phyloP scores from a whole-genome alignment of 2,888 invertebrate species.

The Acrocera orbiculus region DNA sequence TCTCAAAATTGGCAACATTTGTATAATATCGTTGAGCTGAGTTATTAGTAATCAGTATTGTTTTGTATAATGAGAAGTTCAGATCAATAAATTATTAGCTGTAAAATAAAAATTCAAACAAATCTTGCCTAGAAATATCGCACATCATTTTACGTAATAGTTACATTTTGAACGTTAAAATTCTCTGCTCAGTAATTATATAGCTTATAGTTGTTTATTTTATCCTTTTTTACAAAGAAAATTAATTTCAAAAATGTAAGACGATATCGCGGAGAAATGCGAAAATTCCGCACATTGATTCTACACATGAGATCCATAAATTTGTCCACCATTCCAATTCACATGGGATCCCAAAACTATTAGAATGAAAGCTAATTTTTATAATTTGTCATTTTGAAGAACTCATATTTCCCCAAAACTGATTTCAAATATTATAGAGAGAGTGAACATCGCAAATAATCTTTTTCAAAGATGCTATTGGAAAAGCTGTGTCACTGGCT shows the following conservation, averaged over 20 bases:
- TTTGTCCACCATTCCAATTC: slow-evolving; percentile 4
- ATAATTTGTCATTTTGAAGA: slow-evolving; percentile 3
- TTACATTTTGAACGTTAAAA: slow-evolving; percentile 3
- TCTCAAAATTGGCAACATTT: slow-evolving; percentile 3
- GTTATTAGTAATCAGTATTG: slow-evolving; percentile 4
- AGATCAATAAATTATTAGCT: slow-evolving; percentile 3
- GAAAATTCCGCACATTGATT: slow-evolving; percentile 5
- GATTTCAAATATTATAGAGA: too few relatives aligned
- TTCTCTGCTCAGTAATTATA: slow-evolving; percentile 2
- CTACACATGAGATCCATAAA: slow-evolving; percentile 5
- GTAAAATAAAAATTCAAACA: slow-evolving; percentile 4
- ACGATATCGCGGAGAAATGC: slow-evolving; percentile 4
- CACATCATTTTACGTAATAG: slow-evolving; percentile 3
- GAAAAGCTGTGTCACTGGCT: too few relatives aligned
- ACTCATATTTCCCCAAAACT: too few relatives aligned
- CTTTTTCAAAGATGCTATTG: too few relatives aligned
- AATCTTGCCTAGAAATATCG: slow-evolving; percentile 2
- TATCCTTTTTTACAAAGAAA: slow-evolving; percentile 2
- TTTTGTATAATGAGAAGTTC: slow-evolving; percentile 3
- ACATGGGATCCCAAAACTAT: slow-evolving; percentile 2
- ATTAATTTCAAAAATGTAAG: slow-evolving; percentile 2
- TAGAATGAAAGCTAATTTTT: slow-evolving; percentile 4
- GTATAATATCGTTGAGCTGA: slow-evolving; percentile 1
- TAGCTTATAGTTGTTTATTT: slow-evolving; percentile 5
- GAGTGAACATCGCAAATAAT: too few relatives aligned